A percentile compares a stretch with the other conserved stretches of the same genome.
These are phyloP conservation scores for Irena cyanogastra DNA, from an alignment of 2,113 vertebrate species.

Conservation along the genomic window DNA sequence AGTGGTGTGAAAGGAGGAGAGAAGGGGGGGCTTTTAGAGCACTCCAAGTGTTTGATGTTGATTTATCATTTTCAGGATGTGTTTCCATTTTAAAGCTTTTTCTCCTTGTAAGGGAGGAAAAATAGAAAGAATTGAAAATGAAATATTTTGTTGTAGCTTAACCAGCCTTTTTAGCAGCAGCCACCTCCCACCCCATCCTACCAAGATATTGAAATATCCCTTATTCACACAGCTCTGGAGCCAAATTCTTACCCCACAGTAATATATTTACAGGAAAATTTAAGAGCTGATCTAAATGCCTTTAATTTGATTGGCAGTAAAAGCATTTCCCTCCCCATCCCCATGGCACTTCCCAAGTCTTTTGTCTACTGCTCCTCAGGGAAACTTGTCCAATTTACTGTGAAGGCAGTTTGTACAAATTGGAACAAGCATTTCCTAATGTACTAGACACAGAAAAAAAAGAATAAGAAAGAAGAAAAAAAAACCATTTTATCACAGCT, in stretches of 20 bases:
- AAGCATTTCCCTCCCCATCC: slow-evolving; percentile 2
- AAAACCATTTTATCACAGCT: neutral
- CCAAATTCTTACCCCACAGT: neutral
- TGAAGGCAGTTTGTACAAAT: slow-evolving; percentile 9
- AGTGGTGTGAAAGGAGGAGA: neutral
- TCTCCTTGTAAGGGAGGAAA: neutral
- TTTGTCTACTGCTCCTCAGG: slow-evolving; percentile 28
- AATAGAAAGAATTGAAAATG: neutral
- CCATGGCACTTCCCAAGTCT: neutral
- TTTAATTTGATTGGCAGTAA: slow-evolving; percentile 38
- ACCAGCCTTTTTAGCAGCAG: neutral
- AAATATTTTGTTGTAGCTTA: slow-evolving; percentile 23
- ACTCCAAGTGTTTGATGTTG: neutral
- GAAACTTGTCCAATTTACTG: slow-evolving; percentile 22
- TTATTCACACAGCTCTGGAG: neutral
- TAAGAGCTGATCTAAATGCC: neutral
- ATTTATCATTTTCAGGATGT: neutral
- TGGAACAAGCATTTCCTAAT: neutral
- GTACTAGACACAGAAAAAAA: neutral
- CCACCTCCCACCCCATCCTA: neutral
- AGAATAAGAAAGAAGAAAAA: no score
- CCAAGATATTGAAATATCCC: neutral
- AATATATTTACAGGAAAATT: slow-evolving; percentile 8
- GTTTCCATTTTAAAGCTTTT: slow-evolving; percentile 6
- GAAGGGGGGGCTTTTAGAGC: neutral